Conservation (phyloP, 2,113 vertebrate genomes). For the Sigmodon hispidus region DNA sequence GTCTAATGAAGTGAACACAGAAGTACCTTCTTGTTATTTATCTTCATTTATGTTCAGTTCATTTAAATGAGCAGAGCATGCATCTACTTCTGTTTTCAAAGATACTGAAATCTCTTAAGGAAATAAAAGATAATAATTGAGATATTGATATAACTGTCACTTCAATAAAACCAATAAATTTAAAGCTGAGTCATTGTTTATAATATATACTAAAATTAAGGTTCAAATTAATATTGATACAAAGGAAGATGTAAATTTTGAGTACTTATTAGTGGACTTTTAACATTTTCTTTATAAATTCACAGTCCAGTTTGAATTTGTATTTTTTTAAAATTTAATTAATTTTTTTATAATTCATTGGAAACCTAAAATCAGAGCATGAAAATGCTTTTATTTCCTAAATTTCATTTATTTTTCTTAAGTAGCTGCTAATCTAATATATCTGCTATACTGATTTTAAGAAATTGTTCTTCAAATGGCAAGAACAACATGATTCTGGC, state of each 20-base stretch:
- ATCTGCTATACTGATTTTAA: slow-evolving; percentile 69
- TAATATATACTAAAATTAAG: not conserved
- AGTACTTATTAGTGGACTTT: not conserved
- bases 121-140: not conserved
- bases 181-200: not conserved
- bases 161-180: not conserved
- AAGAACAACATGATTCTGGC: slow-evolving; percentile 44
- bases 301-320: not conserved
- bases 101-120: not conserved
- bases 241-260: not conserved
- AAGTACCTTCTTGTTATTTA: not conserved
- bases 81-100: not conserved
- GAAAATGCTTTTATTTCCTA: not conserved
- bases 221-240: not conserved
- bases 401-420: slow-evolving; percentile 41
- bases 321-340: not conserved
- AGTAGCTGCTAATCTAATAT: slow-evolving; percentile 74
- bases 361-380: slow-evolving; percentile 38
- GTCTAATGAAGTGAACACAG: rapidly evolving
- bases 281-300: not conserved
- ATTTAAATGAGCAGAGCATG: not conserved
- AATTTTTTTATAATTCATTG: not conserved
- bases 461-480: slow-evolving; percentile 69
- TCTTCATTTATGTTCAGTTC: not conserved
- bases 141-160: not conserved